Evolutionary conservation across 1,140 invertebrate species (phyloP).

Genomic region (Leptonema lineaticorne): DNA sequence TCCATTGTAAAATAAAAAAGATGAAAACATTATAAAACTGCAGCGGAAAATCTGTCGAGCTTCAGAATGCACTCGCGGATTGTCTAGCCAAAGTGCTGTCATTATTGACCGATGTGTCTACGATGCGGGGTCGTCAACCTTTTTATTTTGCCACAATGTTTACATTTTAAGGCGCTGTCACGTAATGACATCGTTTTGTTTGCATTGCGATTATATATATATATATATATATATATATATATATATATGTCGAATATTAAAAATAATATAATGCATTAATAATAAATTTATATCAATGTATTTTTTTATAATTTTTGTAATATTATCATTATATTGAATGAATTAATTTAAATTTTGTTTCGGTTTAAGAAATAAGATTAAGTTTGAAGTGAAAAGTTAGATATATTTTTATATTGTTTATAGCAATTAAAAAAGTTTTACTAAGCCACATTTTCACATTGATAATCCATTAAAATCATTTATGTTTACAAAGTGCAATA

Average conservation of each 20-base stretch:
- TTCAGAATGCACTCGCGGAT: neutral
- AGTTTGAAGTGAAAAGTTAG: no score
- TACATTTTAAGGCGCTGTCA: neutral
- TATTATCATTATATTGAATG: neutral
- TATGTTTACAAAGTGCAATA: no score
- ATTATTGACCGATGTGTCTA: slow-evolving; percentile 19
- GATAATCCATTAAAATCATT: no score
- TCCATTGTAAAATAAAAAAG: no score
- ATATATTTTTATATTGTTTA: no score
- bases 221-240: slow-evolving; percentile 6
- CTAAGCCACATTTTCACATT: no score
- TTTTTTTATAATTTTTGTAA: neutral
- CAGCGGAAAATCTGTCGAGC: neutral
- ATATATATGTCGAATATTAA: neutral
- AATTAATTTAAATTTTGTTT: neutral
- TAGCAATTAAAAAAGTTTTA: no score
- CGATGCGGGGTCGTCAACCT: slow-evolving; percentile 3
- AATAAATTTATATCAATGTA: neutral
- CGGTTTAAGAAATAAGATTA: no score
- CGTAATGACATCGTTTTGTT: neutral
- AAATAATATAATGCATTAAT: neutral
- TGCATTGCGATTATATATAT: neutral
- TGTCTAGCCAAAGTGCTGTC: slow-evolving; percentile 10
- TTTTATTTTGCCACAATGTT: neutral
- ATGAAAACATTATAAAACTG: neutral